These are phyloP conservation scores for Hippocampus mohnikei DNA, from an alignment of 2,113 vertebrate species.

Conservation along the genomic window DNA sequence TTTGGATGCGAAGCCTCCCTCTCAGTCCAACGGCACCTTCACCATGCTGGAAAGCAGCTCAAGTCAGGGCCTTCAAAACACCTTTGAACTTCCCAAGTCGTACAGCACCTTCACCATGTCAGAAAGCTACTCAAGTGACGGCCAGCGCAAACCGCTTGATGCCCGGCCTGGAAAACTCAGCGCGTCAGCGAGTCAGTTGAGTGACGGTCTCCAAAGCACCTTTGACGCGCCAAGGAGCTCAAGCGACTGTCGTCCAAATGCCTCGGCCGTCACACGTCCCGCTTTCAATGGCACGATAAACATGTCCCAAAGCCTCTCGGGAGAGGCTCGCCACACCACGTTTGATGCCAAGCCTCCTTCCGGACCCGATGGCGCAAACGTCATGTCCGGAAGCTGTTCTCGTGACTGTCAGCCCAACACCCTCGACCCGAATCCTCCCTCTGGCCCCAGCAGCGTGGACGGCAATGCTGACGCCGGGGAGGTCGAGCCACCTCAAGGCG, in stretches of 20 bases:
- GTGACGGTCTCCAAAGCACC: background rate
- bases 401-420: background rate
- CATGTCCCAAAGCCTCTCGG: background rate
- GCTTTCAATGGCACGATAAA: background rate
- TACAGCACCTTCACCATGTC: conserved; percentile 37
- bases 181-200: background rate
- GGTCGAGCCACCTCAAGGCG: background rate
- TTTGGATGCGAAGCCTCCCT: background rate
- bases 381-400: background rate
- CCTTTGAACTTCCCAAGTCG: conserved; percentile 20
- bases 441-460: background rate
- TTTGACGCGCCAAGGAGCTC: too few species aligned
- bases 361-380: conserved; percentile 28
- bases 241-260: too few species aligned
- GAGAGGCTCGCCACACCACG: background rate
- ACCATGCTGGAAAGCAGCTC: background rate
- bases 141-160: background rate
- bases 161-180: background rate
- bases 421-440: background rate
- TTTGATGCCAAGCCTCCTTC: conserved; percentile 23
- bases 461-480: background rate
- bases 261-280: too few species aligned
- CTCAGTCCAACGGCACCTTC: background rate
- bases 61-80: background rate
- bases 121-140: background rate